Evolutionary conservation across 2,797 vertebrate species (phyloP), one percentile per base, ranked within the genome.

Genomic region (Pseudochromis fuscus): DNA sequence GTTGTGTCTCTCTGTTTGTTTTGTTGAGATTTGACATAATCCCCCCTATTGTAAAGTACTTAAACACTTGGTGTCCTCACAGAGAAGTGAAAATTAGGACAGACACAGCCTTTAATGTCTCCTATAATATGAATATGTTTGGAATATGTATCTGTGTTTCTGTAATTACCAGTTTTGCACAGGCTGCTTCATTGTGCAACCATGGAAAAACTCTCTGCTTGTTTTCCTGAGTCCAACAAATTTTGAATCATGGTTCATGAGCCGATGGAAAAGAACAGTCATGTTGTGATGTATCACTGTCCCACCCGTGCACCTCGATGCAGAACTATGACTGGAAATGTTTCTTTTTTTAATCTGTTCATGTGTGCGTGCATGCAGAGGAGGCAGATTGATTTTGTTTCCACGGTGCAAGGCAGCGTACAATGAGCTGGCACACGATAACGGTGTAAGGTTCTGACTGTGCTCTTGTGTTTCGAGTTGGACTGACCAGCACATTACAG

Each of bases 271-370:
- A 82, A 23, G 3, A 63, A 13, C 2, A 19, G n/a, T 72, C 51
- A 51, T 16, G 15, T 72, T 71, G 46, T 75, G 60, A 65, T 61
- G 30, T 55, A 38, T 51, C 40, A 60, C 11, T 10, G 63, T 45
- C 18, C 58, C 50, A 52, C 64, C 45, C 19, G 15, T 25, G 16
- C 61, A 42, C 21, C 60, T 67, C 35, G 8, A 6, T 51, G 72
- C 37, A 60, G 28, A 84, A 56, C 35, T 56, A 28, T 79, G 82
- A 69, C 63, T 82, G 31, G 27, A 49, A 70, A 66, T 38, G 62
- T 79, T 87, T 77, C 78, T 81, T 77, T 86, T n/a, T 84, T 60
- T 57, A 53, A 77, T 74, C 21, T 60, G 82, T 61, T 67, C 25
- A 57, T 53, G 23, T 71, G 31, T 44, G 23, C 45, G 55, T 58